Conservation (phyloP, 2,113 vertebrate species). For the Bujurquina vittata region DNA sequence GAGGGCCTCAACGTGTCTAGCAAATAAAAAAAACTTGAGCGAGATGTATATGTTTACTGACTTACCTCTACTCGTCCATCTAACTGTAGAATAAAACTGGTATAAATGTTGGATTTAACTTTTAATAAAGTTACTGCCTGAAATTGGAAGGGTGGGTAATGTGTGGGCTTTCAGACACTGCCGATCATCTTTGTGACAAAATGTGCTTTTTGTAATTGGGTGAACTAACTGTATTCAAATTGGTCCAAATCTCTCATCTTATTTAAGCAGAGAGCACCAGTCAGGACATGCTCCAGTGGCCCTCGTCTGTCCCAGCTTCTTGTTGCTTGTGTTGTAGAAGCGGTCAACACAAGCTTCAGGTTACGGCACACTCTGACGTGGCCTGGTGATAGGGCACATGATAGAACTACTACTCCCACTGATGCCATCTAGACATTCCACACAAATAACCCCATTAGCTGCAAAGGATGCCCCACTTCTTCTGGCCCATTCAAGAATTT, state of each 20-base stretch:
- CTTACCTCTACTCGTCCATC: neutral
- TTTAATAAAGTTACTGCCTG: neutral
- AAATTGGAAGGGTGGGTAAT: neutral
- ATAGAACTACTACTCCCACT: constrained; percentile 45
- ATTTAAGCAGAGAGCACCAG: constrained; percentile 14
- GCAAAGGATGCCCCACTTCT: constrained; percentile 54
- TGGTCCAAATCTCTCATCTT: neutral
- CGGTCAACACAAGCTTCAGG: constrained; percentile 73
- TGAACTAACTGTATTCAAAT: neutral
- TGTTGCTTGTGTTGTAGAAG: constrained; percentile 81
- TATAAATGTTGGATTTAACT: neutral
- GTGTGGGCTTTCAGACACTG: neutral
- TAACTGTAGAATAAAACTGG: neutral
- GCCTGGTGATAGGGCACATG: constrained; percentile 76
- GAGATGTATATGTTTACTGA: too few relatives aligned
- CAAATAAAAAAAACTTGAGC: neutral
- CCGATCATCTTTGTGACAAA: neutral
- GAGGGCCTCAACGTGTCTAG: neutral
- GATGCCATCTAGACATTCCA: constrained; percentile 52
- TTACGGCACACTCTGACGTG: constrained; percentile 67
- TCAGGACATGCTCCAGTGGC: constrained; percentile 81
- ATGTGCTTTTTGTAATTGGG: neutral
- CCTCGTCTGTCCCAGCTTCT: constrained; percentile 74
- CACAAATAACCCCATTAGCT: constrained; percentile 70
- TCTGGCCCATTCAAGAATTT: constrained; percentile 48